Evolutionary conservation across 2,113 vertebrate species (phyloP).

Genomic region (Corythoichthys haematopterus): DNA sequence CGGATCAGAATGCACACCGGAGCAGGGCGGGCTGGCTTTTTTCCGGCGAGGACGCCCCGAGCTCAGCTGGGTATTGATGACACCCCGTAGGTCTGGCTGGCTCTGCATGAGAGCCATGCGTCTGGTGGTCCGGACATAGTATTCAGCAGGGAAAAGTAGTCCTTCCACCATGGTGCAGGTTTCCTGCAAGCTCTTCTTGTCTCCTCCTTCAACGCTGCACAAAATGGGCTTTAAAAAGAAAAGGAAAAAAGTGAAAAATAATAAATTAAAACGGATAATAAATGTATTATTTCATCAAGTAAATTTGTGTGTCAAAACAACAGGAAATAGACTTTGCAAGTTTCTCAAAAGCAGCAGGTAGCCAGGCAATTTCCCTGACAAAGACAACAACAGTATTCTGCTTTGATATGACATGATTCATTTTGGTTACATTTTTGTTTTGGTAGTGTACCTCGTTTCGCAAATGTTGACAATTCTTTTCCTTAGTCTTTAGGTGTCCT

Average conservation of each 20-base stretch:
- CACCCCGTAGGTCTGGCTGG: constrained; percentile 52
- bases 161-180: constrained; percentile 61
- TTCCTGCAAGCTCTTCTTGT: constrained; percentile 16
- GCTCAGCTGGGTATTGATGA: constrained; percentile 46
- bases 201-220: neutral
- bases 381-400: neutral
- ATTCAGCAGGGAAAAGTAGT: constrained; percentile 59
- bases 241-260: no score
- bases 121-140: constrained; percentile 63
- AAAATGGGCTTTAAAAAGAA: neutral
- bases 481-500: neutral
- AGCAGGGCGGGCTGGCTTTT: neutral
- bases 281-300: no score
- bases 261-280: no score
- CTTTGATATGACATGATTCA: neutral
- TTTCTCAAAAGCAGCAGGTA: no score
- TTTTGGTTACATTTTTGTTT: neutral
- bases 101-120: constrained; percentile 53
- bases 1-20: constrained; percentile 7
- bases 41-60: constrained; percentile 24
- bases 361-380: neutral
- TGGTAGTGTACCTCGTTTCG: neutral
- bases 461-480: neutral
- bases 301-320: no score
- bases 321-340: no score